Percentiles rank a stretch among this genome's conserved stretches.
Evolutionary conservation across 2,797 vertebrate genomes (phyloP).

Genomic region (Sylvilagus floridanus): DNA sequence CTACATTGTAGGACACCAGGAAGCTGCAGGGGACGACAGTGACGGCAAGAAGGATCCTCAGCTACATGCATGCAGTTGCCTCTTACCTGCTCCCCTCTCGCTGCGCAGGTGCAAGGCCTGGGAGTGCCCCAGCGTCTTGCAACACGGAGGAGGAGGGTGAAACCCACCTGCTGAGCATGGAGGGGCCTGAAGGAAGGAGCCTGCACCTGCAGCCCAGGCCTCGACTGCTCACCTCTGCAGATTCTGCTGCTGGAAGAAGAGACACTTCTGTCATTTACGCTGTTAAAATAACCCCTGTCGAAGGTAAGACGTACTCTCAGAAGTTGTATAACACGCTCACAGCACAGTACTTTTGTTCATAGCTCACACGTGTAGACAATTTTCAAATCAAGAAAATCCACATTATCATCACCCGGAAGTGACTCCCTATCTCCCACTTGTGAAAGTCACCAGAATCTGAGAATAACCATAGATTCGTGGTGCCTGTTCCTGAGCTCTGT

Average conservation of each 20-base stretch:
- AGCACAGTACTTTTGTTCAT: conserved; percentile 33
- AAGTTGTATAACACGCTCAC: neutral
- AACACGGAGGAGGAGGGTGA: neutral
- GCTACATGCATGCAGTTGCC: too few relatives aligned
- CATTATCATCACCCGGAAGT: neutral
- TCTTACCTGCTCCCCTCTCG: neutral
- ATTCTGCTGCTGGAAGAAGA: neutral
- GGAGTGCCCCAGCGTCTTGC: neutral
- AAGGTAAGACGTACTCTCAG: neutral
- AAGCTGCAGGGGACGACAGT: neutral
- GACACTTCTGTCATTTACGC: neutral
- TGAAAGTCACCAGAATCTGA: neutral
- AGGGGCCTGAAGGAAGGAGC: neutral
- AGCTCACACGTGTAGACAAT: neutral
- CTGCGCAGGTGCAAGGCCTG: neutral
- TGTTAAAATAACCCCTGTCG: neutral
- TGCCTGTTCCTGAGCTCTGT: neutral
- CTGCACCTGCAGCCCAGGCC: neutral
- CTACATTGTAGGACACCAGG: neutral
- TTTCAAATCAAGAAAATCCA: conserved; percentile 24
- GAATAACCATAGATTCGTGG: neutral
- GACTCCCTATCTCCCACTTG: neutral
- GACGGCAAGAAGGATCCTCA: too few relatives aligned
- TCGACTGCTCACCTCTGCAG: neutral
- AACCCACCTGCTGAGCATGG: neutral